Conservation (phyloP, 2,113 vertebrate species). For the Athene cunicularia region DNA sequence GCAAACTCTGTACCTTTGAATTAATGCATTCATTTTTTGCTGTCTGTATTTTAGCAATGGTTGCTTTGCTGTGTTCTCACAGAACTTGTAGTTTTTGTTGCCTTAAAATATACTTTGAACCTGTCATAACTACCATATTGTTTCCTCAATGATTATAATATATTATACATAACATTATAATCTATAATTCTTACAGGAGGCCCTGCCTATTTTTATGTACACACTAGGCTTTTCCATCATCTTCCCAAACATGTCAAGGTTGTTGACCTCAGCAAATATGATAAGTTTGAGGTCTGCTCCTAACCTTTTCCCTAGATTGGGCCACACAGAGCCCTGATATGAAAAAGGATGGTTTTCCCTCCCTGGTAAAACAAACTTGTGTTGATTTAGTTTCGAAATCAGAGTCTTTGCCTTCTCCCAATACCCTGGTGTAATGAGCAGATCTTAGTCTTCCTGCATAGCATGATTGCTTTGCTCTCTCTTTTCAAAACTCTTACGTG, state of each 20-base stretch:
- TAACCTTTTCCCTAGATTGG: not conserved
- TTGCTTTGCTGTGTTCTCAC: not conserved
- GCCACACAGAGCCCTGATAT: not conserved
- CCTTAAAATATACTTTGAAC: not conserved
- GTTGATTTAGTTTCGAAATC: not conserved
- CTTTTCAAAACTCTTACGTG: fast-evolving
- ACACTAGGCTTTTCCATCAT: not conserved
- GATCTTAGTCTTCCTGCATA: not conserved
- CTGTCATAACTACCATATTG: not conserved
- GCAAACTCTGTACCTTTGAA: not conserved
- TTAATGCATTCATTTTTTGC: not conserved
- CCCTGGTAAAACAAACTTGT: not conserved
- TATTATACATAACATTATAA: not conserved
- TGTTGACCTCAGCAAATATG: not conserved
- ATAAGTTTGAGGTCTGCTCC: not conserved
- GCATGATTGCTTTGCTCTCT: not conserved
- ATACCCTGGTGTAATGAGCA: not conserved
- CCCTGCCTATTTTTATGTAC: not conserved
- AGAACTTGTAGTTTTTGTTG: not conserved
- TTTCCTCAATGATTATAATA: not conserved
- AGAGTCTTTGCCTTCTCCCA: not conserved
- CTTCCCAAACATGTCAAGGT: not conserved
- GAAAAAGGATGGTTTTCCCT: not conserved
- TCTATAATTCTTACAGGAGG: not conserved
- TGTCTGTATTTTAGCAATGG: not conserved